phyloP scores from a whole-genome alignment of 2,797 vertebrate species.

The Anguilla marmorata region DNA sequence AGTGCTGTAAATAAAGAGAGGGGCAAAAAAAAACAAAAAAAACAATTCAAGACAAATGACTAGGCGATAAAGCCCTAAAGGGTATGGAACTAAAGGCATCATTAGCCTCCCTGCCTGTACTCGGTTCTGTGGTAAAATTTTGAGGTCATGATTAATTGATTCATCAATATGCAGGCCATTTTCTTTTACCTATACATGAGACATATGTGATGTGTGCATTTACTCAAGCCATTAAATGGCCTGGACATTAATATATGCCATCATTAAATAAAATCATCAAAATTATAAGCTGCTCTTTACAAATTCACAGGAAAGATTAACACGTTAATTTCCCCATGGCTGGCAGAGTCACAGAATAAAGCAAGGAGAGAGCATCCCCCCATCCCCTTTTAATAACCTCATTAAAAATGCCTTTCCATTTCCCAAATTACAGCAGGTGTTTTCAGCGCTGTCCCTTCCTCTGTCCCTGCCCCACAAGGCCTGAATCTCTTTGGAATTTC shows the following conservation, averaged over 20 bases:
- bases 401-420: background rate
- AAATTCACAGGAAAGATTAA: constrained; percentile 34
- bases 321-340: background rate
- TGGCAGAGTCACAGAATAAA: background rate
- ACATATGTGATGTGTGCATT: background rate
- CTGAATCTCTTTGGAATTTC: background rate
- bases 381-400: background rate
- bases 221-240: background rate
- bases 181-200: background rate
- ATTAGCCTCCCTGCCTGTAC: background rate
- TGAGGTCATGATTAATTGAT: background rate
- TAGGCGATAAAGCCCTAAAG: constrained; percentile 14
- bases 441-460: background rate
- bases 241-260: background rate
- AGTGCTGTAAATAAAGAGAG: background rate
- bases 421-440: background rate
- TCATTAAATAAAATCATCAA: background rate
- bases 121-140: background rate
- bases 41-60: constrained; percentile 17
- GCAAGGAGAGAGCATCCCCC: background rate
- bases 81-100: background rate
- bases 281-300: constrained; percentile 53
- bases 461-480: background rate
- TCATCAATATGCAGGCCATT: background rate
- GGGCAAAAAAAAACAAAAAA: background rate